Evolutionary conservation across 2,888 invertebrate genomes (phyloP), one percentile per base, ranked within the genome.

Genomic region (Metacarcinus magister): DNA sequence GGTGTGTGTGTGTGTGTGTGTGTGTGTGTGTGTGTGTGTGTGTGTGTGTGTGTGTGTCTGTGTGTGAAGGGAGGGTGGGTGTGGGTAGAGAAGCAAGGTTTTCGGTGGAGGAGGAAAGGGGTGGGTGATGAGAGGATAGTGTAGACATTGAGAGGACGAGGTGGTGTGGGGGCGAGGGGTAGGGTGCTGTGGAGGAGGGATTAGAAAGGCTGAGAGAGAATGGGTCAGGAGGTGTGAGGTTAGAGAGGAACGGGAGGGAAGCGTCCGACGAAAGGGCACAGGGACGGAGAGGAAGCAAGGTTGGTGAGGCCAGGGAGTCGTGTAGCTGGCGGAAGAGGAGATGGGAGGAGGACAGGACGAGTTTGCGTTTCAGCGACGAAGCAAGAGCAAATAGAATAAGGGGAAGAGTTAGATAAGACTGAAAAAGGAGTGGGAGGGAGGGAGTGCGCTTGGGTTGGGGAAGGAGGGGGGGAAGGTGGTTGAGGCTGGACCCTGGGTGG

Each of bases 211-310:
- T 82, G 82, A 82, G 91, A 48, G 91, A 16, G 91, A 48, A 87
- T 87, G 39, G 87, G 87, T 87, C 32, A 87, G 87, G 87, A 87
- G 87, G 87, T 87, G 87, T 87, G 44, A 48, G 91, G 91, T 87
- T 87, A 32, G 87, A 87, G 39, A 8, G 87, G n/a, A n/a, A 87
- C 87, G 87, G 87, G 60, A 60, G 60, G 60, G 60, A 60, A 60
- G 60, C 60, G 60, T 4, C 60, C 23, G 60, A 60, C 60, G 60
- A 16, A 39, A 87, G 87, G 87, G 13, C 60, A 39, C 13, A 39
- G 87, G 87, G 87, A 87, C 10, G 87, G 87, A 87, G 13, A 39
- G 39, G 32, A 87, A 32, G 87, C 32, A 28, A 28, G 75, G 8
- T 1, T 3, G 75, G 75, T 10, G 28, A 75, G 75, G 75, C n/a